Evolutionary conservation across 2,888 invertebrate genomes (phyloP).

Genomic region (Platycheirus rosarum): DNA sequence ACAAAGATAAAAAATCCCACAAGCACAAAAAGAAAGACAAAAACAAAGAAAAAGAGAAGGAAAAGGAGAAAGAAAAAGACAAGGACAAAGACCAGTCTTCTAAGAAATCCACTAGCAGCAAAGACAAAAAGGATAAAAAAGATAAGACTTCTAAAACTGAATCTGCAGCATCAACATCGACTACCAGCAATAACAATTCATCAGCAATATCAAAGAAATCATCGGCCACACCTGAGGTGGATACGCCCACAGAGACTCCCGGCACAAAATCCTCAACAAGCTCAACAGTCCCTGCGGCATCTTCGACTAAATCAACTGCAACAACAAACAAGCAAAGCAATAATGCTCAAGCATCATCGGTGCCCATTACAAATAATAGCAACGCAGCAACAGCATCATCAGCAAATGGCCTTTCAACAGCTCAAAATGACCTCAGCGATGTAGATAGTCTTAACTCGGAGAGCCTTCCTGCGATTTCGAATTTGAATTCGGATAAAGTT

Average conservation of each 20-base stretch:
- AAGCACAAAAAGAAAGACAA: conserved; percentile 87
- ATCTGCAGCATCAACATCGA: conserved; percentile 48
- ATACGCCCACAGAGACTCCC: conserved; percentile 76
- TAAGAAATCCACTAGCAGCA: conserved; percentile 56
- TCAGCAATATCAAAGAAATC: conserved; percentile 66
- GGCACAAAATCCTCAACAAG: conserved; percentile 65
- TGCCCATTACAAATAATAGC: conserved; percentile 55
- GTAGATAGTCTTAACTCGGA: conserved; percentile 79
- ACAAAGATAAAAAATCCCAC: conserved; percentile 85
- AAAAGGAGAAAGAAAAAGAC: conserved; percentile 86
- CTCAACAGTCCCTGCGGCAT: not conserved
- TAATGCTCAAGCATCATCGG: conserved; percentile 70
- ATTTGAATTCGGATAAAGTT: conserved; percentile 75
- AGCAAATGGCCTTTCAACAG: conserved; percentile 75
- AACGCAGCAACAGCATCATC: conserved; percentile 42
- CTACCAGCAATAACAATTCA: conserved; percentile 50
- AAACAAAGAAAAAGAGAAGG: conserved; percentile 87
- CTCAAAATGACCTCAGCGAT: conserved; percentile 78
- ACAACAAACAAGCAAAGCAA: conserved; percentile 79
- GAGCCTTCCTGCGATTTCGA: conserved; percentile 70
- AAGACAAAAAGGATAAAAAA: conserved; percentile 74
- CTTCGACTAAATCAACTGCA: conserved; percentile 74
- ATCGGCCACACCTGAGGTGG: conserved; percentile 41
- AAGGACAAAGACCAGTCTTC: conserved; percentile 83
- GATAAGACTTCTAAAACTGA: conserved; percentile 73